These are phyloP conservation scores for Calidris pygmaea DNA, from an alignment of 2,113 vertebrate genomes.

Conservation along the genomic window DNA sequence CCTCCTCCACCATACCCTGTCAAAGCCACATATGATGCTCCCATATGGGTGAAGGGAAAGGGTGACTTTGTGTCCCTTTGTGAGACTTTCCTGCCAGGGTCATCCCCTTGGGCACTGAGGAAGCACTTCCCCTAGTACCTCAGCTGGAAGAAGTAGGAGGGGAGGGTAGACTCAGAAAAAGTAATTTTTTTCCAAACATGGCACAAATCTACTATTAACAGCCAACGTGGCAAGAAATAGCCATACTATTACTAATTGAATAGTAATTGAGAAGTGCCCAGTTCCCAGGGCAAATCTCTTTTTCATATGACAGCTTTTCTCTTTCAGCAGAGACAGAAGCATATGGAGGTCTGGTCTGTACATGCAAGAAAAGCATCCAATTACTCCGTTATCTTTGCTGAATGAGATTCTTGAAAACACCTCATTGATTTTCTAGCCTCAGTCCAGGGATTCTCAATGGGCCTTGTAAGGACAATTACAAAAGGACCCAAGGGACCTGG, in stretches of 20 bases:
- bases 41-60: neutral
- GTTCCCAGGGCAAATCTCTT: neutral
- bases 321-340: neutral
- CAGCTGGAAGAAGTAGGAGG: neutral
- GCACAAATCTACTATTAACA: neutral
- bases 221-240: neutral
- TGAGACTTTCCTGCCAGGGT: neutral
- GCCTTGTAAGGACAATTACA: neutral
- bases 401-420: neutral
- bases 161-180: neutral
- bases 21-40: neutral
- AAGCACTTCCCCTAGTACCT: fast-evolving
- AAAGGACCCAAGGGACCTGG: neutral
- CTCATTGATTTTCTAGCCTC: neutral
- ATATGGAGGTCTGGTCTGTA: neutral
- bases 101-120: neutral
- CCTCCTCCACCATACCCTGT: neutral
- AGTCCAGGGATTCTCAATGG: neutral
- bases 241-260: neutral
- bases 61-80: neutral
- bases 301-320: neutral
- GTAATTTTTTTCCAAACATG: neutral
- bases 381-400: neutral
- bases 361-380: neutral
- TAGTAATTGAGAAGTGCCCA: neutral